These are phyloP conservation scores for Eira barbara DNA, from an alignment of 2,113 vertebrate species.

Conservation along the genomic window DNA sequence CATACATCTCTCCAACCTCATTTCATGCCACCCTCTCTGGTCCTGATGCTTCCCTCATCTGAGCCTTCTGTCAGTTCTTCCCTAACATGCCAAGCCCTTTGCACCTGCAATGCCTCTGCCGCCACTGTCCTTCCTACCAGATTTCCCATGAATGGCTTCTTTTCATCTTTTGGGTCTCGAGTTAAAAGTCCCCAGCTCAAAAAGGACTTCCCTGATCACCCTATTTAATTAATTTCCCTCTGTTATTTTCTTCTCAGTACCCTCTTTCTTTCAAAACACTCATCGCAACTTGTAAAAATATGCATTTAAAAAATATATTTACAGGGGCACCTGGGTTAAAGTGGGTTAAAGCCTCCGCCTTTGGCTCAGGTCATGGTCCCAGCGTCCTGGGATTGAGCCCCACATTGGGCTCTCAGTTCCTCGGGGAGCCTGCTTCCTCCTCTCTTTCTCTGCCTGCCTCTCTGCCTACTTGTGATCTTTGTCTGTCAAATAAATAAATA, in stretches of 20 bases:
- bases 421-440: too few relatives aligned
- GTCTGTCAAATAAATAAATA: too few relatives aligned
- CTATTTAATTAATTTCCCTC: neutral
- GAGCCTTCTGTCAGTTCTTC: neutral
- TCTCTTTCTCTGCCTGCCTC: too few relatives aligned
- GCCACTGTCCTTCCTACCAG: neutral
- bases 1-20: neutral
- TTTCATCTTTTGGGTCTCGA: neutral
- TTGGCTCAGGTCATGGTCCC: too few relatives aligned
- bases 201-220: neutral
- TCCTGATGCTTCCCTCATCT: neutral
- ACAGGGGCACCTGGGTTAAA: neutral
- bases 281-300: neutral
- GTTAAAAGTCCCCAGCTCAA: neutral
- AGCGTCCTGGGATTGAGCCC: too few relatives aligned
- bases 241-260: neutral
- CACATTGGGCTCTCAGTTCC: too few relatives aligned
- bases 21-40: neutral
- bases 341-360: too few relatives aligned
- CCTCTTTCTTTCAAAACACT: neutral
- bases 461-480: too few relatives aligned
- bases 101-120: too few relatives aligned
- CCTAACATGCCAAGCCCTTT: neutral
- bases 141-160: neutral
- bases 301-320: neutral